Conservation (phyloP, 2,797 vertebrate genomes). For the Borostomias antarcticus region DNA sequence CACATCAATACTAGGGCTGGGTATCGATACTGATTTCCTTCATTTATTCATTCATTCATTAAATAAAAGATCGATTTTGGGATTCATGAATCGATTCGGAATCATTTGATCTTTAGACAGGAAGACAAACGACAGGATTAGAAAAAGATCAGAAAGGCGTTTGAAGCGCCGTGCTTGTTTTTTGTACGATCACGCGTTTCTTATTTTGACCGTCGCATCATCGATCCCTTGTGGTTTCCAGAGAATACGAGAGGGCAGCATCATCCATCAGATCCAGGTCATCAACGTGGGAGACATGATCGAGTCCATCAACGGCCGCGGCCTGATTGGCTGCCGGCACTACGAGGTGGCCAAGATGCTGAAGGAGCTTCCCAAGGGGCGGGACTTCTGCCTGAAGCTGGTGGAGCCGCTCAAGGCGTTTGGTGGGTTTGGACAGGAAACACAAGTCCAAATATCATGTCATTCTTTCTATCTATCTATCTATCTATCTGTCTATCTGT, state of each 20-base stretch:
- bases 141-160: neutral
- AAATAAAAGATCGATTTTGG: no score
- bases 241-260: constrained; percentile 91
- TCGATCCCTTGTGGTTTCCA: constrained; percentile 48
- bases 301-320: constrained; percentile 90
- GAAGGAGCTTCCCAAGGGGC: constrained; percentile 88
- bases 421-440: constrained; percentile 71
- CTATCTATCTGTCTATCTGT: no score
- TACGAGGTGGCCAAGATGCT: constrained; percentile 94
- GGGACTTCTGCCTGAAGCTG: constrained; percentile 85
- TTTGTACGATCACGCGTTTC: no score
- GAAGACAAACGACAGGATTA: neutral
- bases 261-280: constrained; percentile 88
- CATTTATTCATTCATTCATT: no score
- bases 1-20: no score
- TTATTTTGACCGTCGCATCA: neutral
- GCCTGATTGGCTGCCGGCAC: constrained; percentile 89
- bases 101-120: no score
- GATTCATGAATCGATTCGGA: no score
- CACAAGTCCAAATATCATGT: neutral
- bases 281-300: constrained; percentile 94
- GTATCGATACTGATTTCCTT: no score
- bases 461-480: no score
- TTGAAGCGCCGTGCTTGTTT: neutral
- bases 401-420: constrained; percentile 93